Evolutionary conservation across 2,113 vertebrate genomes (phyloP).

Genomic region (Ginglymostoma cirratum): DNA sequence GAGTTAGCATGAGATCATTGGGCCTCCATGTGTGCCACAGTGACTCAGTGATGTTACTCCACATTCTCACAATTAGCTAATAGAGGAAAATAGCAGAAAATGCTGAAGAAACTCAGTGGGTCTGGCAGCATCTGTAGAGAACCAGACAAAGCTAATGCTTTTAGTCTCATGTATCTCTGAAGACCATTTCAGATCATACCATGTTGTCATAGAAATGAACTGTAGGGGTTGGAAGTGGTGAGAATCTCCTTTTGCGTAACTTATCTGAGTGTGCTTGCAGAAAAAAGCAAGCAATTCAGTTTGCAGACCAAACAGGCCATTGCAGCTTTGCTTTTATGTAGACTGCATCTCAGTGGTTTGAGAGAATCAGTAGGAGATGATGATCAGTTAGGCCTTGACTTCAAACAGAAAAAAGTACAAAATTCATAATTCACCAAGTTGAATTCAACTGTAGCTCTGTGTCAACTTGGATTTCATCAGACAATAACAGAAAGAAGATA

Average conservation of each 20-base stretch:
- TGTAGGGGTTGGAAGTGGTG: no score
- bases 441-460: neutral
- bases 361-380: neutral
- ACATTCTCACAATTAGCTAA: neutral
- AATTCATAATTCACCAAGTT: neutral
- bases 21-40: no score
- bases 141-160: no score
- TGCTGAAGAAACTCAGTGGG: no score
- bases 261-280: neutral
- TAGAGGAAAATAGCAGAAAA: neutral
- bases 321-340: neutral
- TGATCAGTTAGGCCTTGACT: neutral
- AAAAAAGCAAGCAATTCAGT: neutral
- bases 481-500: neutral
- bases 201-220: no score
- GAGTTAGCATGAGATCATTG: no score
- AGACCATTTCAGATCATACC: no score
- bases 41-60: neutral
- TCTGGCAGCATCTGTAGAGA: no score
- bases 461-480: neutral
- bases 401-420: neutral
- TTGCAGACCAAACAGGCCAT: neutral
- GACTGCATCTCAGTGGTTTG: neutral
- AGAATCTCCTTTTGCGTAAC: no score
- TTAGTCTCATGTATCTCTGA: no score